These are phyloP conservation scores for Verasper variegatus DNA, from an alignment of 2,113 vertebrate species.

Conservation along the genomic window DNA sequence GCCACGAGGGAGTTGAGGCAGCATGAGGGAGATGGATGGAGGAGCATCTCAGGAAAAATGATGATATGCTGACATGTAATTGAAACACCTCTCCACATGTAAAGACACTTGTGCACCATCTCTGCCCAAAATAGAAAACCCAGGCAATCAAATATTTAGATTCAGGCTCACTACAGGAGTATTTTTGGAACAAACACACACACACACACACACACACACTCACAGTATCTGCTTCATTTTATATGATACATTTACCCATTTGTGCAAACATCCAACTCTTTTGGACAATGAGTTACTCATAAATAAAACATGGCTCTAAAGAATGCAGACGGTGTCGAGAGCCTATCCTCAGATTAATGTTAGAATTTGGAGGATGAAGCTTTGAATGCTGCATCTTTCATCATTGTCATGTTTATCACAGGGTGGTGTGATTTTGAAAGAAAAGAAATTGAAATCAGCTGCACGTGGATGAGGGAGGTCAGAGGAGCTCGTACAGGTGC, in stretches of 20 bases:
- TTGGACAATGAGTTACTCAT: conserved; percentile 61
- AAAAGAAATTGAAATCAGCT: neutral
- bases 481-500: too few relatives aligned
- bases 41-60: conserved; percentile 8
- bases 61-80: conserved; percentile 33
- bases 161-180: conserved; percentile 11
- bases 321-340: conserved; percentile 58
- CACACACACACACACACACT: conserved; percentile 1
- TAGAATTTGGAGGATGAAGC: conserved; percentile 13
- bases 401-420: neutral
- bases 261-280: conserved; percentile 56
- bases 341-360: conserved; percentile 31
- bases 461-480: too few relatives aligned
- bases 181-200: conserved; percentile 13
- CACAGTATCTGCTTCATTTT: conserved; percentile 36
- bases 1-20: conserved; percentile 32
- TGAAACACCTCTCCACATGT: neutral
- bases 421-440: neutral
- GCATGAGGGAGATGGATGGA: conserved; percentile 11
- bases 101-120: neutral
- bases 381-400: conserved; percentile 19
- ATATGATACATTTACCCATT: conserved; percentile 46
- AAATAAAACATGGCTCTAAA: conserved; percentile 69
- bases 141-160: conserved; percentile 64
- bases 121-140: conserved; percentile 33